These are phyloP conservation scores for Cacoxenus indagator DNA, from an alignment of 2,888 invertebrate genomes.

Conservation along the genomic window DNA sequence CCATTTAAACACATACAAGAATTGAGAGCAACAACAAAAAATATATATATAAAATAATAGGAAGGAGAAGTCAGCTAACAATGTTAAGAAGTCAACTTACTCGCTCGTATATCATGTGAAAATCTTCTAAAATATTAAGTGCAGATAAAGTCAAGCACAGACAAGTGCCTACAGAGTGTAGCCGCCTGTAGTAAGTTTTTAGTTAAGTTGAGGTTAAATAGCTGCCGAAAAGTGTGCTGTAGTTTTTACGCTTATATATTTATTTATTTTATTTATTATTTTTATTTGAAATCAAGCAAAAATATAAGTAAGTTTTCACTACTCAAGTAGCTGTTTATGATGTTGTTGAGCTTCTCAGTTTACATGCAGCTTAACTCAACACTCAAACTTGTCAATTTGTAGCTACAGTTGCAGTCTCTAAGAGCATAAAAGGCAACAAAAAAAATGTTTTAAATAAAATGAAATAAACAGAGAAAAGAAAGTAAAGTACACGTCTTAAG, in stretches of 20 bases:
- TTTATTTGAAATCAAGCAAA: not conserved
- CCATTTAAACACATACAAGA: not conserved
- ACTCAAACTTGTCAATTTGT: constrained; percentile 18
- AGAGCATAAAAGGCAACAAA: not conserved
- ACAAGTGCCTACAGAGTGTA: not conserved
- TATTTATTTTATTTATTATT: not conserved
- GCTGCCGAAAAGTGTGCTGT: not conserved
- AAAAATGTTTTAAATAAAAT: not conserved
- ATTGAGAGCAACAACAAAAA: not conserved
- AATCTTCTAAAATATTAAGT: constrained; percentile 19
- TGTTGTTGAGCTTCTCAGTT: constrained; percentile 13
- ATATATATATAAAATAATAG: not conserved
- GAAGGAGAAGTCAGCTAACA: not conserved
- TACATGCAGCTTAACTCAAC: constrained; percentile 18
- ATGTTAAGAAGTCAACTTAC: not conserved
- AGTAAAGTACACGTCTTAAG: constrained; percentile 31
- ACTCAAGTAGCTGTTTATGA: constrained; percentile 6
- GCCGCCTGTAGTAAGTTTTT: not conserved
- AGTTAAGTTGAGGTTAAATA: not conserved
- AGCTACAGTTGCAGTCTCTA: not conserved
- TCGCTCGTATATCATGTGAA: constrained; percentile 15
- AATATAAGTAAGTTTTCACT: not conserved
- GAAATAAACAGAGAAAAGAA: constrained; percentile 37
- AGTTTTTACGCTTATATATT: not conserved
- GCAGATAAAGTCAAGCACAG: constrained; percentile 17